Conservation (phyloP, 1,140 invertebrate species). For the Telenomus remus region DNA sequence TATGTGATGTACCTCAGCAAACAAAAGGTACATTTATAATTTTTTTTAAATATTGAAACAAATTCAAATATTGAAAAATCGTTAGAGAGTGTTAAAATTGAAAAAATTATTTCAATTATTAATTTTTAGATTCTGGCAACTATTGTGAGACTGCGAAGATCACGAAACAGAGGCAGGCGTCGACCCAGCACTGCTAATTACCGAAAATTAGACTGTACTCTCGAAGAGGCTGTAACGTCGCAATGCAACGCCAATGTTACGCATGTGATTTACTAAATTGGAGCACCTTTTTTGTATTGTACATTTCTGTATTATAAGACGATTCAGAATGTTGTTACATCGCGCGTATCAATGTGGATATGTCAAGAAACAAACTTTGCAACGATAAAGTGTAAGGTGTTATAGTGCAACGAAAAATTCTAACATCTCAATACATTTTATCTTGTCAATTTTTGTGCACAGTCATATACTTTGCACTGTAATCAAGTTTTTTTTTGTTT, state of each 20-base stretch:
- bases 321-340: no score
- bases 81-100: no score
- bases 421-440: no score
- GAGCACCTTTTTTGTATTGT: slow-evolving; percentile 31
- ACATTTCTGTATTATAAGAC: slow-evolving; percentile 36
- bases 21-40: slow-evolving; percentile 75
- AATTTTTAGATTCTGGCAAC: slow-evolving; percentile 76
- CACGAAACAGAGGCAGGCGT: slow-evolving; percentile 71
- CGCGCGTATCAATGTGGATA: no score
- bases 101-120: slow-evolving; percentile 1
- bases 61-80: no score
- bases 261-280: slow-evolving; percentile 73
- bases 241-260: slow-evolving; percentile 73
- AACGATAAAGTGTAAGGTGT: no score
- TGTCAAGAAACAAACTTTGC: no score
- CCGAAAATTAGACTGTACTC: slow-evolving; percentile 78
- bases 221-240: slow-evolving; percentile 80
- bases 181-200: slow-evolving; percentile 78
- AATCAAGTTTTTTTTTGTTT: no score
- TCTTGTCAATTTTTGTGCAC: no score
- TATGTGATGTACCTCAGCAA: slow-evolving; percentile 83
- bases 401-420: no score
- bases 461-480: no score
- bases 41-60: slow-evolving; percentile 8
- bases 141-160: slow-evolving; percentile 77